Conservation (phyloP, 2,113 vertebrate species). For the Oreochromis aureus region DNA sequence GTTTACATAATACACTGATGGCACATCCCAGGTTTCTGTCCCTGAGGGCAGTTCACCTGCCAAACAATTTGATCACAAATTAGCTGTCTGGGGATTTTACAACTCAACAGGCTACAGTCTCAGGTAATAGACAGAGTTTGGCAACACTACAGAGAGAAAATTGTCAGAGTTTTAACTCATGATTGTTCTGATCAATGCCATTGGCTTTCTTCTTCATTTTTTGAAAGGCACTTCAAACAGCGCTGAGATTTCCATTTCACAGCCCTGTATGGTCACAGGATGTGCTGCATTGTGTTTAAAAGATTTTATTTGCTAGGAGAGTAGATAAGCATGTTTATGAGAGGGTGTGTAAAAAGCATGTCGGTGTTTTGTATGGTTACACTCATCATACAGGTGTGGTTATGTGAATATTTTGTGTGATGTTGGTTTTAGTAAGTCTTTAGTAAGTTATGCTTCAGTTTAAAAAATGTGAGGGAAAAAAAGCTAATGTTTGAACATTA, state of each 20-base stretch:
- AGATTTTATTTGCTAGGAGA: not conserved
- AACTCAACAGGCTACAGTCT: not conserved
- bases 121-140: not conserved
- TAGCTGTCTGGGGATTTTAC: not conserved
- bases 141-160: not conserved
- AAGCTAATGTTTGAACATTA: not conserved
- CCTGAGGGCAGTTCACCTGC: not conserved
- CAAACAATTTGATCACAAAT: constrained; percentile 15
- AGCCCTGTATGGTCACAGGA: not conserved
- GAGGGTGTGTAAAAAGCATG: not conserved
- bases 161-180: not conserved
- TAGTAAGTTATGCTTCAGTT: not conserved
- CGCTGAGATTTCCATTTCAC: not conserved
- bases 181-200: not conserved
- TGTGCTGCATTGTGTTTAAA: not conserved
- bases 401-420: not conserved
- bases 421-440: not conserved
- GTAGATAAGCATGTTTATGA: not conserved
- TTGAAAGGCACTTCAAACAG: not conserved
- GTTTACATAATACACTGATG: not conserved
- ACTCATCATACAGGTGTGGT: not conserved
- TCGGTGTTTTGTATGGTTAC: not conserved
- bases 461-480: not conserved
- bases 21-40: not conserved
- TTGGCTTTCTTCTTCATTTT: not conserved